phyloP scores from a whole-genome alignment of 2,113 vertebrate species.

The Nothobranchius furzeri region DNA sequence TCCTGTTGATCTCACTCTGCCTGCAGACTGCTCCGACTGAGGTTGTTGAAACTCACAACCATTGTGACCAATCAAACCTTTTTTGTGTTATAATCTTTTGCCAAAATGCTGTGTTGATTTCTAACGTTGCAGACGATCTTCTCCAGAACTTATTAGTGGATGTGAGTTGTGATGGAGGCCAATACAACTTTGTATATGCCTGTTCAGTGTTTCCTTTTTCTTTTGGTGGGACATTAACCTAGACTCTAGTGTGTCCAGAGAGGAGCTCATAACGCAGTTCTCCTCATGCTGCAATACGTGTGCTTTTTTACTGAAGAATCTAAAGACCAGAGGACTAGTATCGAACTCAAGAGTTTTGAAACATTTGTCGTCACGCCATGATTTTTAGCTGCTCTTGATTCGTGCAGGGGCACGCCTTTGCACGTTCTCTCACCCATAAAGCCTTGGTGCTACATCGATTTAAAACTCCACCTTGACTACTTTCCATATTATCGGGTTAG shows the following conservation, averaged over 20 bases:
- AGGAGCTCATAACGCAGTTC: constrained; percentile 42
- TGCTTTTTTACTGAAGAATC: constrained; percentile 61
- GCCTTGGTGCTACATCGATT: constrained; percentile 58
- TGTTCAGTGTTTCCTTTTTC: constrained; percentile 29
- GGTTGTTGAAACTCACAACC: constrained; percentile 33
- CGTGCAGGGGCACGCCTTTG: constrained; percentile 58
- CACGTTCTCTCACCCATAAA: constrained; percentile 56
- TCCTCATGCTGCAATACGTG: constrained; percentile 70
- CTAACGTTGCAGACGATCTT: constrained; percentile 33
- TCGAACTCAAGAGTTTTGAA: constrained; percentile 55
- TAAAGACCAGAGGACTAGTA: constrained; percentile 44
- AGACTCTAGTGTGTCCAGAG: constrained; percentile 42
- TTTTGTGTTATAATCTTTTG: constrained; percentile 86
- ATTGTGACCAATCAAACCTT: constrained; percentile 82
- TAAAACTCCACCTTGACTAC: constrained; percentile 18
- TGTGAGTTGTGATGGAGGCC: constrained; percentile 51
- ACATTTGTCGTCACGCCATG: constrained; percentile 38
- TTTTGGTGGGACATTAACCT: constrained; percentile 33
- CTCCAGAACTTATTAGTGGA: constrained; percentile 26
- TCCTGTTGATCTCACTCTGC: constrained; percentile 50
- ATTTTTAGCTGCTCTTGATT: constrained; percentile 49
- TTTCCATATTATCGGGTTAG: constrained; percentile 28
- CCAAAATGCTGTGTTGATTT: constrained; percentile 78
- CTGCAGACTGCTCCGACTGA: constrained; percentile 56
- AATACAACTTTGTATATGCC: constrained; percentile 64